phyloP scores from a whole-genome alignment of 2,888 invertebrate species.

The Lomographa bimaculata region DNA sequence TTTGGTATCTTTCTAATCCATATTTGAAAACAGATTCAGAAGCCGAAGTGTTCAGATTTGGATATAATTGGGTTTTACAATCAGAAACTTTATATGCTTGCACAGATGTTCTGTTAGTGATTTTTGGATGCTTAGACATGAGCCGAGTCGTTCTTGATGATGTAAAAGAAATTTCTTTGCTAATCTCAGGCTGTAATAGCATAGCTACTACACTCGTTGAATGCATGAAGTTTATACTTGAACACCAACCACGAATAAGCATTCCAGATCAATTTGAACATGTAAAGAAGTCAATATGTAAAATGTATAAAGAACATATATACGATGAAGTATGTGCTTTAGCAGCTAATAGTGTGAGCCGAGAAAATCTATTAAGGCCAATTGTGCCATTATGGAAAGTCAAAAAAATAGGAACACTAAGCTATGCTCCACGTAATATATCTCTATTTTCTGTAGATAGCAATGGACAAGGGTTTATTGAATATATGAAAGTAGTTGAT shows the following conservation, averaged over 20 bases:
- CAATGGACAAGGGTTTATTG: too few species aligned
- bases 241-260: too few species aligned
- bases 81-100: conserved; percentile 56
- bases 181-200: conserved; percentile 48
- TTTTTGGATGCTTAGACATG: conserved; percentile 65
- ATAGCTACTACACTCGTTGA: conserved; percentile 55
- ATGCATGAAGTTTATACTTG: too few species aligned
- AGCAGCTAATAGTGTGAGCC: too few species aligned
- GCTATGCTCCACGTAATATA: conserved; percentile 48
- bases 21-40: conserved; percentile 57
- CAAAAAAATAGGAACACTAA: conserved; percentile 44
- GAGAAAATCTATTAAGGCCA: too few species aligned
- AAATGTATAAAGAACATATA: conserved; percentile 55
- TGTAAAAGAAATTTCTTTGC: conserved; percentile 46
- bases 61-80: too few species aligned
- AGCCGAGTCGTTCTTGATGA: conserved; percentile 46
- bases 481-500: conserved; percentile 66
- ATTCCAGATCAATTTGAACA: too few species aligned
- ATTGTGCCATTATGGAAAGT: conserved; percentile 55
- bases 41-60: conserved; percentile 65
- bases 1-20: conserved; percentile 73
- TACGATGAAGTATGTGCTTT: too few species aligned
- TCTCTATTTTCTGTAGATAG: too few species aligned
- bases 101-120: conserved; percentile 48
- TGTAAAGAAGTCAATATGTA: too few species aligned